Base-by-base conservation (phyloP, 2,888 invertebrate genomes). In the Teleiodes luculella region DNA sequence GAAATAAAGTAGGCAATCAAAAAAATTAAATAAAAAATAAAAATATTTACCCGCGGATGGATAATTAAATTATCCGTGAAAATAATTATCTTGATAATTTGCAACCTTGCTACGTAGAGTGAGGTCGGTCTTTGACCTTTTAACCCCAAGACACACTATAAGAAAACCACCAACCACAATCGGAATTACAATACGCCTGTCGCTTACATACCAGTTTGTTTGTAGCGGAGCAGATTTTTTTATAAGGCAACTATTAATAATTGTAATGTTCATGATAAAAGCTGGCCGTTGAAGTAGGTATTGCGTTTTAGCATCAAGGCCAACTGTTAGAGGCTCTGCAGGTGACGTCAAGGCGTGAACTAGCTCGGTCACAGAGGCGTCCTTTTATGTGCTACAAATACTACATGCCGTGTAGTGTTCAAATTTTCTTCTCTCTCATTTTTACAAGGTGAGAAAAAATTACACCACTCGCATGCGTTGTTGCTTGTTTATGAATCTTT, bases 241-340 rank as follows among this genome's bases (percentile, higher is more conserved):
- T 48, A 10, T 48, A 20, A 33, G 20, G 18, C 41, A 33, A 39
- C 14, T 52, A 55, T 70, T 68, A 70, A 68, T 68, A 64, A 71
- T 68, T 70, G 61, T 60, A 58, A 57, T 61, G 62, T 67, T 67
- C 60, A 59, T 62, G 62, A 62, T 65, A 61, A 74, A 66, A 70
- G 65, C 66, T 74, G 75, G 74, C 74, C 76, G 74, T 68, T 75
- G 70, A 72, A 76, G 75, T 76, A 71, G 74, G 70, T 78, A 72
- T 78, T 72, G 73, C 72, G 72, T 72, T 72, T 72, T 64, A 72
- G 61, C 65, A 61, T 59, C 80, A 86, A 86, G 86, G 86, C 78
- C 85, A 68, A 63, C 61, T 59, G 65, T 67, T 77, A 75, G 80
- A 78, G 80, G 78, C 78, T 78, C 76, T 76, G 77, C 78, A 79